These are phyloP conservation scores for Trichonephila inaurata DNA, from an alignment of 1,140 invertebrate genomes.

Conservation along the genomic window DNA sequence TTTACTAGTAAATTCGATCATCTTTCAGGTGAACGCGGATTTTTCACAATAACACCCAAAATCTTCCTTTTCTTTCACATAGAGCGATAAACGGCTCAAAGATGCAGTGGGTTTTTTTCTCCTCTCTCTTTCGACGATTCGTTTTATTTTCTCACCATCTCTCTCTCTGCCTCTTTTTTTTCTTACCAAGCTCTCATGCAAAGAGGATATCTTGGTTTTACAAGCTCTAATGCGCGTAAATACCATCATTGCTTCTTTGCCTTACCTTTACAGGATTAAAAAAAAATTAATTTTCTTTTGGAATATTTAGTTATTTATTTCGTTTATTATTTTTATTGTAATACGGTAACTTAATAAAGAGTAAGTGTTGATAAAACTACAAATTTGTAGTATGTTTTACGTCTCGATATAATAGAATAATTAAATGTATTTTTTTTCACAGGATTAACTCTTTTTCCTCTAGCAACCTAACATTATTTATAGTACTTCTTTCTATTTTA, in stretches of 20 bases:
- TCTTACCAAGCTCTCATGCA: background rate
- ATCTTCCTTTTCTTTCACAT: conserved; percentile 9
- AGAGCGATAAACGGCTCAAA: conserved; percentile 19
- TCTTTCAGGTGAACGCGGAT: conserved; percentile 35
- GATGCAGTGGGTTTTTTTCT: background rate
- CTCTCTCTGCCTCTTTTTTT: background rate
- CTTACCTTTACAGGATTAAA: background rate
- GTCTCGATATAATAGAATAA: too few relatives aligned
- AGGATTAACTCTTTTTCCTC: too few relatives aligned
- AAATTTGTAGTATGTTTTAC: too few relatives aligned
- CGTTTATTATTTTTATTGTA: background rate
- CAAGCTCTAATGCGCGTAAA: conserved; percentile 22
- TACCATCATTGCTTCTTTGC: background rate
- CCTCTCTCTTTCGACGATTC: background rate
- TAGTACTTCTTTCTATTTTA: too few relatives aligned
- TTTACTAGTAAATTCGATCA: conserved; percentile 60
- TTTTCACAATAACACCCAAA: conserved; percentile 48
- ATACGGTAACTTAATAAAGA: too few relatives aligned
- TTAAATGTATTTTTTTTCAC: too few relatives aligned
- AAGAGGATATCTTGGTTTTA: conserved; percentile 28
- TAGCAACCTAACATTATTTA: too few relatives aligned
- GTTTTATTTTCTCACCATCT: background rate
- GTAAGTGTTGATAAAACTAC: too few relatives aligned
- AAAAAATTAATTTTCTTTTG: background rate
- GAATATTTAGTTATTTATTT: background rate